Percentiles rank a stretch among this genome's conserved stretches.
These are phyloP conservation scores for Acanthosepion pharaonis DNA, from an alignment of 2,888 invertebrate species.

Conservation along the genomic window DNA sequence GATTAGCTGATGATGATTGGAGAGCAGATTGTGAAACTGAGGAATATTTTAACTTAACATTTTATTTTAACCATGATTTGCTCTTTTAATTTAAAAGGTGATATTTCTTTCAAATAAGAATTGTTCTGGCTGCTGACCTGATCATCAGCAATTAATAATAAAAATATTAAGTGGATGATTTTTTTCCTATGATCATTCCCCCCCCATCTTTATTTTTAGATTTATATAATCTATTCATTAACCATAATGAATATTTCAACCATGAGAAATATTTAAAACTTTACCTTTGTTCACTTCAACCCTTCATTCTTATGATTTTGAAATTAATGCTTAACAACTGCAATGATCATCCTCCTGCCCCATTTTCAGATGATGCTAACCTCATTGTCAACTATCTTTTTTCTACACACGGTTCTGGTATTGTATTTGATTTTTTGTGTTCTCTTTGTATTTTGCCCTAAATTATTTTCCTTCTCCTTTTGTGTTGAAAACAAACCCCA, in stretches of 20 bases:
- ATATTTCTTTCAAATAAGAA: background rate
- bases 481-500: background rate
- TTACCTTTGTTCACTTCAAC: background rate
- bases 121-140: background rate
- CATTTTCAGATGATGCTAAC: slow-evolving; percentile 9
- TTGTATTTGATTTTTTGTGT: slow-evolving; percentile 6
- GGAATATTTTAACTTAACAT: background rate
- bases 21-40: background rate
- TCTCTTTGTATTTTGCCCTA: background rate
- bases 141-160: background rate
- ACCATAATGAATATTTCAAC: background rate
- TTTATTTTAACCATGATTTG: background rate
- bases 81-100: too few species aligned
- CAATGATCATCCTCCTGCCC: background rate
- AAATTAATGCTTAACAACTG: background rate
- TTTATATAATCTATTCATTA: background rate
- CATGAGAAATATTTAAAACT: background rate
- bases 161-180: background rate
- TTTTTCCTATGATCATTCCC: background rate
- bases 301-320: background rate
- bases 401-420: slow-evolving; percentile 4
- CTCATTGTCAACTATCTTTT: background rate
- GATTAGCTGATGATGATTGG: background rate
- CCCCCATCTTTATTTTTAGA: too few species aligned
- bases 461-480: background rate